These are phyloP conservation scores for Lagopus leucura DNA, from an alignment of 2,113 vertebrate genomes.

Conservation along the genomic window DNA sequence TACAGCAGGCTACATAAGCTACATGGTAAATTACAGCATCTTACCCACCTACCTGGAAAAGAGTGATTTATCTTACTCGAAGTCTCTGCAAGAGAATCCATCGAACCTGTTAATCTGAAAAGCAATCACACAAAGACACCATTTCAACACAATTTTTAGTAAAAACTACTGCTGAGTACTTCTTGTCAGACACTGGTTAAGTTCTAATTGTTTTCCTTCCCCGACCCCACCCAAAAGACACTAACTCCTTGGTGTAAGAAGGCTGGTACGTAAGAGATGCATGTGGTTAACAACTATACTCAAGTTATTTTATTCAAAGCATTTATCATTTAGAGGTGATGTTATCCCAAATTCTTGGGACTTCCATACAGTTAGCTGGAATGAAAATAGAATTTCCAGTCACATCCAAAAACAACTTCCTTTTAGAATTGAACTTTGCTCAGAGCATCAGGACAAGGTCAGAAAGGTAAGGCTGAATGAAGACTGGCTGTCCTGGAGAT, in stretches of 20 bases:
- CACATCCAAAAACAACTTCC: not conserved
- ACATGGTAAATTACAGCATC: not conserved
- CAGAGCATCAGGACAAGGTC: not conserved
- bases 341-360: not conserved
- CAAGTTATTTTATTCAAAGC: not conserved
- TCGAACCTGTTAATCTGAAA: conserved; percentile 89
- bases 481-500: not conserved
- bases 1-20: not conserved
- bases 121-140: not conserved
- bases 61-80: conserved; percentile 83
- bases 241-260: not conserved
- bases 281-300: not conserved
- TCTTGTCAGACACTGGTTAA: not conserved
- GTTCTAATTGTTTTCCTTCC: not conserved
- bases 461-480: not conserved
- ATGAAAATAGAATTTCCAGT: not conserved
- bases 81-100: conserved; percentile 91
- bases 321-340: not conserved
- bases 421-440: not conserved
- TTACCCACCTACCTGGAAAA: conserved; percentile 82
- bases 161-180: not conserved
- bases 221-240: not conserved
- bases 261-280: not conserved
- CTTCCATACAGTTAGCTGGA: not conserved
- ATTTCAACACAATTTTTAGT: not conserved